Base-by-base conservation (phyloP, 2,888 invertebrate genomes). In the Nemotelus pantherinus region DNA sequence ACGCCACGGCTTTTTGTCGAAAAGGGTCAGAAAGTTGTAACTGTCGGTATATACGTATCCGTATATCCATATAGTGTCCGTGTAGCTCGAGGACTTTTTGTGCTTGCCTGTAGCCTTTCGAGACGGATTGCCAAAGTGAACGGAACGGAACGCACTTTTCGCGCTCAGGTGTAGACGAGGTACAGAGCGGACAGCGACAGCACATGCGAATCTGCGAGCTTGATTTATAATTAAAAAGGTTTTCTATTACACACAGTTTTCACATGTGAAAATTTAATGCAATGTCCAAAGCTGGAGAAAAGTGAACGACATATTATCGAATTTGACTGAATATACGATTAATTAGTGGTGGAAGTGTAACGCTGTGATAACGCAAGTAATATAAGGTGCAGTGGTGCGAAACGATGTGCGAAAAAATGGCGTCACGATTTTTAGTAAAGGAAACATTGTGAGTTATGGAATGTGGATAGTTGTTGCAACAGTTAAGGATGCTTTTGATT, bases 221-320 rank as follows among this genome's bases (percentile, higher is more conserved):
- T 74, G 74, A 74, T 74, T 74, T 74, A 74, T 74, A 74, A 74
- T 74, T 74, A 74, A 74, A 74, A 74, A 63, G 74, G 74, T 74
- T 74, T 74, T 74, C 74, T 74, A 74, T 74, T 74, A 74, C 74
- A 74, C 60, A 74, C 74, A 74, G 74, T 74, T 74, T 74, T 60
- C 74, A 74, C 74, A 74, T 74, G 74, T 74, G 74, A 74, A 74
- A 74, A 63, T 74, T 74, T 74, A 74, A 74, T 74, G 74, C 70
- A 60, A 60, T 74, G 74, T 74, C 74, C 74, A 60, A 60, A 74
- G 74, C 74, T 41, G 63, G 74, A 60, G 58, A 72, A 48, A 74
- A 74, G 74, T 74, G 74, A 74, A 74, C 60, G 74, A 74, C 74
- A 74, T 60, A 74, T 50, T 74, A 74, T 74, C 63, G 60, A 60